Base-by-base conservation (phyloP, 1,140 invertebrate species). In the honey bee (Apis mellifera) region DNA sequence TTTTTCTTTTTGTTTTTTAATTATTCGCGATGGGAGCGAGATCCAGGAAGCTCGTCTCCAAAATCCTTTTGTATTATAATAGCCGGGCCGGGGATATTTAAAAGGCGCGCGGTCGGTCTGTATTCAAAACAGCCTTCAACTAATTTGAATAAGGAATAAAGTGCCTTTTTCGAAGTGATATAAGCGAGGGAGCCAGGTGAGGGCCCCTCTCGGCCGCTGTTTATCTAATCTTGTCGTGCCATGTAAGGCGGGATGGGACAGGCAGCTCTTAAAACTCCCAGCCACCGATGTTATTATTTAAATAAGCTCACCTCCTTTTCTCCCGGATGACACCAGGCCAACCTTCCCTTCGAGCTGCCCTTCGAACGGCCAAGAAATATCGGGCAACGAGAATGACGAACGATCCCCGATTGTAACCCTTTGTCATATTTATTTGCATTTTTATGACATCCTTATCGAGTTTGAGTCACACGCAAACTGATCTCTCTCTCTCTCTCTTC, bases 141-240 rank as follows among this genome's bases (percentile, higher is more conserved):
- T 89, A 90, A 91, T 91, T 91, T 91, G 90, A 91, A 91, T 91
- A 91, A 90, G 89, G 88, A 91, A 91, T 90, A 91, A 91, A 90
- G 90, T 91, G 87, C 86, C 89, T 88, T 89, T 82, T 89, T 89
- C 86, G 86, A 89, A 88, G 89, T 89, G 89, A 90, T 89, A 90
- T 87, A 86, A 88, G 79, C 76, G 84, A 84, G 66, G 84, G 65
- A 59, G 78, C 82, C 85, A 78, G 69, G 77, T 74, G 86, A 83
- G 79, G 84, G 54, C 54, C 73, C 69, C 77, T 69, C 76, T 57
- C 69, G 69, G 72, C 54, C 78, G 78, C 78, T 77, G 84, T 90
- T 90, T 89, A 90, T 90, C 89, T 90, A 90, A 90, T 90, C 89
- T 90, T 86, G 89, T 90, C 81, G 82, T 84, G 89, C 89, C 87